A percentile compares a stretch with the other conserved stretches of the same genome.
Evolutionary conservation across 1,140 invertebrate species (phyloP).

Genomic region (Micrasema minimum): DNA sequence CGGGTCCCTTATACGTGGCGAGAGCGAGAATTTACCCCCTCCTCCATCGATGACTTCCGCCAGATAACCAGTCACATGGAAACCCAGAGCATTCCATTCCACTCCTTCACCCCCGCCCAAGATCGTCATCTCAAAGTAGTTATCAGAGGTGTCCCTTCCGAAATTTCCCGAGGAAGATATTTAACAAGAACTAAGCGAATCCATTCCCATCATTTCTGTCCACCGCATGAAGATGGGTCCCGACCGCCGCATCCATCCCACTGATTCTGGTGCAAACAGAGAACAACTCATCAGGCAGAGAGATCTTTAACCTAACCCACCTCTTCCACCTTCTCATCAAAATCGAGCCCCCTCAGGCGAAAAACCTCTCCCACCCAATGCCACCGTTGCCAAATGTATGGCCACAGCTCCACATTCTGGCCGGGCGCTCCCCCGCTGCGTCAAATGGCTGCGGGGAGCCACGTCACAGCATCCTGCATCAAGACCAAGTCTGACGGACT

Average conservation of each 20-base stretch:
- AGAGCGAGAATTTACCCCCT: too few relatives aligned
- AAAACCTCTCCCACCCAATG: too few relatives aligned
- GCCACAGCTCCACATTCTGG: not conserved
- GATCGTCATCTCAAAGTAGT: not conserved
- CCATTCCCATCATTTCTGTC: not conserved
- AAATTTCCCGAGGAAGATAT: not conserved
- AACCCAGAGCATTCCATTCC: not conserved
- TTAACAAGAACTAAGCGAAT: not conserved
- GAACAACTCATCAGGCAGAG: not conserved
- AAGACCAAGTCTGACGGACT: too few relatives aligned
- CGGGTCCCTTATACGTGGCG: too few relatives aligned
- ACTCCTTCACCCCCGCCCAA: not conserved
- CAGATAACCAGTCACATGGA: too few relatives aligned
- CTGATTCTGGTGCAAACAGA: not conserved
- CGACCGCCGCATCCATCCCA: not conserved
- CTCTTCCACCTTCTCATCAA: not conserved
- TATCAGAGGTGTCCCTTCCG: not conserved
- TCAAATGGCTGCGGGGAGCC: too few relatives aligned
- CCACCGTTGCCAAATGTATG: too few relatives aligned
- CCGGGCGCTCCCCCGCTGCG: too few relatives aligned
- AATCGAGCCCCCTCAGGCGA: too few relatives aligned
- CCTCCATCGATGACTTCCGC: too few relatives aligned
- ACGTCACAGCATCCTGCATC: too few relatives aligned
- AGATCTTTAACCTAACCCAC: not conserved
- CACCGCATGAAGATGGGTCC: not conserved